Evolutionary conservation across 2,113 vertebrate species (phyloP).

Genomic region (Platichthys flesus): DNA sequence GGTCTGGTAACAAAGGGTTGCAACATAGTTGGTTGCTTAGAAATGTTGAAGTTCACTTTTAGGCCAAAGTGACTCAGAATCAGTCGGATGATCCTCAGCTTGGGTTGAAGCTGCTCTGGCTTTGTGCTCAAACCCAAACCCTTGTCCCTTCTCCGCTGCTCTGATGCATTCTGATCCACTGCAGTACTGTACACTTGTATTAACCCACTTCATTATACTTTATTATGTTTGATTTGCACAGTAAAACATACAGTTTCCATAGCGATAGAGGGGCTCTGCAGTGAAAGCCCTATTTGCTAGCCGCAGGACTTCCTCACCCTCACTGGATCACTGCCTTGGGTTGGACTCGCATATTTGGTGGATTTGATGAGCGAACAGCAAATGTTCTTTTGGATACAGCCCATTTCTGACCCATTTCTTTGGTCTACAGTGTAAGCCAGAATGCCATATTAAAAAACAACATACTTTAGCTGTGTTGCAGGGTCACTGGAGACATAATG

Average conservation of each 20-base stretch:
- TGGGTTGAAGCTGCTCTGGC: slow-evolving; percentile 14
- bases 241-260: slow-evolving; percentile 73
- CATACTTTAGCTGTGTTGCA: slow-evolving; percentile 38
- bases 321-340: slow-evolving; percentile 55
- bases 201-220: slow-evolving; percentile 56
- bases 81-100: slow-evolving; percentile 1
- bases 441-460: slow-evolving; percentile 60
- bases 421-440: slow-evolving; percentile 29
- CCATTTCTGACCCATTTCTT: slow-evolving; percentile 57
- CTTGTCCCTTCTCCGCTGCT: slow-evolving; percentile 7
- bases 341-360: slow-evolving; percentile 58
- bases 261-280: slow-evolving; percentile 53
- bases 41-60: neutral
- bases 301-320: slow-evolving; percentile 56
- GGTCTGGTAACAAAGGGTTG: slow-evolving; percentile 17
- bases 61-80: neutral
- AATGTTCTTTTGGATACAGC: slow-evolving; percentile 57
- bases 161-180: slow-evolving; percentile 32
- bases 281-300: slow-evolving; percentile 72
- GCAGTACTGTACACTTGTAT: slow-evolving; percentile 49
- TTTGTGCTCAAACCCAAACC: slow-evolving; percentile 6
- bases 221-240: slow-evolving; percentile 70
- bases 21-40: neutral
- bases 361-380: slow-evolving; percentile 62
- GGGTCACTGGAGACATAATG: slow-evolving; percentile 44